Conservation (phyloP, 2,797 vertebrate genomes). For the Takifugu ocellatus region DNA sequence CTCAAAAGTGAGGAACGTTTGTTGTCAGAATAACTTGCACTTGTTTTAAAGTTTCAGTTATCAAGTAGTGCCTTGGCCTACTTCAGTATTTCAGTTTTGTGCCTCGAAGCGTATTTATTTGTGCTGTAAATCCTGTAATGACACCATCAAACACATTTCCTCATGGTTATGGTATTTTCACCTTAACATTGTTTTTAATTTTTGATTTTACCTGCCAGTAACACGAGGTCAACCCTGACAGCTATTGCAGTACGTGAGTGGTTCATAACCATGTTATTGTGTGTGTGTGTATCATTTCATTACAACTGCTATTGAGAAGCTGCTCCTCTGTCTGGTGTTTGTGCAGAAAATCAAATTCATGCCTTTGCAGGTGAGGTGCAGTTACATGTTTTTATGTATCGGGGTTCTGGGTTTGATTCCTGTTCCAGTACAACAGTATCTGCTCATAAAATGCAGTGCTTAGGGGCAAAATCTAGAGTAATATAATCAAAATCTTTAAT, state of each 20-base stretch:
- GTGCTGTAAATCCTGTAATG: slow-evolving; percentile 24
- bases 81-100: slow-evolving; percentile 26
- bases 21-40: slow-evolving; percentile 15
- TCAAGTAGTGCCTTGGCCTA: neutral
- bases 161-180: slow-evolving; percentile 6
- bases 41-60: slow-evolving; percentile 18
- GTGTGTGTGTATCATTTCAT: slow-evolving; percentile 24
- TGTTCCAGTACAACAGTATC: too few relatives aligned
- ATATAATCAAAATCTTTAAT: too few relatives aligned
- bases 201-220: slow-evolving; percentile 14
- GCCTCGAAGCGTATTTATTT: slow-evolving; percentile 51
- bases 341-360: neutral
- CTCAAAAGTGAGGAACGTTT: neutral
- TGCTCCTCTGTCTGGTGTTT: slow-evolving; percentile 10
- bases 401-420: too few relatives aligned
- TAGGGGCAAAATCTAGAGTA: too few relatives aligned
- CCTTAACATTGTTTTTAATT: slow-evolving; percentile 18
- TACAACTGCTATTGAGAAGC: slow-evolving; percentile 9
- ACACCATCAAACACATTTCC: slow-evolving; percentile 13
- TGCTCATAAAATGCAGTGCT: too few relatives aligned
- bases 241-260: neutral
- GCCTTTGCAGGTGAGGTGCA: too few relatives aligned
- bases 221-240: slow-evolving; percentile 2
- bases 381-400: too few relatives aligned
- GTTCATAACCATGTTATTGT: slow-evolving; percentile 15